Evolutionary conservation across 1,140 invertebrate genomes (phyloP).

Genomic region (Papilio dardanus): DNA sequence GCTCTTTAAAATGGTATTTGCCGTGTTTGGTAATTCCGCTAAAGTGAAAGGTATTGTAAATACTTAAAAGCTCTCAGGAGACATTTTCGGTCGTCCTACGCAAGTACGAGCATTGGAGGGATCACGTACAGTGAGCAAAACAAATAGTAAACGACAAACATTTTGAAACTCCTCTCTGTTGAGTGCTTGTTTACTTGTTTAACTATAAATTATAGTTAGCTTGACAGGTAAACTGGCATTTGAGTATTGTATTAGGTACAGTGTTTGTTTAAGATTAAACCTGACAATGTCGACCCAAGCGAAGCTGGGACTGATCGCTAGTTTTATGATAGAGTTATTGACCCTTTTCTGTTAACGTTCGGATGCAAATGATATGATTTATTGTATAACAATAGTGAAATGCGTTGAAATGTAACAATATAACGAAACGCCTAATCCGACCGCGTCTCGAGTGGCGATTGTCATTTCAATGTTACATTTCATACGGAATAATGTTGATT

Average conservation of each 20-base stretch:
- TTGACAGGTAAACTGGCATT: slow-evolving; percentile 37
- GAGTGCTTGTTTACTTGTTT: slow-evolving; percentile 55
- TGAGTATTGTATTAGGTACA: slow-evolving; percentile 5
- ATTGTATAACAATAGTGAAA: slow-evolving; percentile 51
- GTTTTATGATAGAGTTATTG: slow-evolving; percentile 37
- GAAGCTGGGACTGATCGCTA: background rate
- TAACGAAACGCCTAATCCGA: slow-evolving; percentile 67
- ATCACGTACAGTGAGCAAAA: slow-evolving; percentile 50
- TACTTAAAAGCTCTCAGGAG: slow-evolving; percentile 2
- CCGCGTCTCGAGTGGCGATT: slow-evolving; percentile 63
- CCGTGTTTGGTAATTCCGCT: slow-evolving; percentile 13
- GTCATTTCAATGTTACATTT: slow-evolving; percentile 57
- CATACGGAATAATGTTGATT: slow-evolving; percentile 70
- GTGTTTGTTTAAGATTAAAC: background rate
- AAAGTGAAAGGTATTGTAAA: slow-evolving; percentile 4
- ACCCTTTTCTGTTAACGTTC: slow-evolving; percentile 40
- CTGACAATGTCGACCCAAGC: background rate
- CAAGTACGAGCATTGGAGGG: slow-evolving; percentile 52
- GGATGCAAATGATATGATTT: slow-evolving; percentile 43
- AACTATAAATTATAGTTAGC: slow-evolving; percentile 56
- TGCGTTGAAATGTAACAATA: slow-evolving; percentile 59
- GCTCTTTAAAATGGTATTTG: background rate
- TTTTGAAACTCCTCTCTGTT: slow-evolving; percentile 62
- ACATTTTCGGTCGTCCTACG: slow-evolving; percentile 48
- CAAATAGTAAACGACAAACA: slow-evolving; percentile 63